These are phyloP conservation scores for Troglohyphantes excavatus DNA, from an alignment of 2,888 invertebrate genomes.

Conservation along the genomic window DNA sequence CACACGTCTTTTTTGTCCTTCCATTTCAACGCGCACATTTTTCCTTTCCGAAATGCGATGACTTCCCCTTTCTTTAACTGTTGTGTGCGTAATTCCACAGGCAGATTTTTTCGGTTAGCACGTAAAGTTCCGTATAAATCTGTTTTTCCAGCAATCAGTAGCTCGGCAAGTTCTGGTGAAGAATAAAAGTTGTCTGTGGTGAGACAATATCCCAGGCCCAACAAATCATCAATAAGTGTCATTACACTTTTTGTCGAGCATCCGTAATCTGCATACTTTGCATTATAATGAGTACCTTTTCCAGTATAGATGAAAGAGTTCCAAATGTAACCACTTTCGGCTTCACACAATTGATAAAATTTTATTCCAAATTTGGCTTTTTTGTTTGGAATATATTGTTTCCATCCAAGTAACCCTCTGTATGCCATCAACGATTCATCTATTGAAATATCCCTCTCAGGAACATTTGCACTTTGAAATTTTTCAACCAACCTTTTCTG, in stretches of 20 bases:
- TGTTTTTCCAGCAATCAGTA: conserved; percentile 18
- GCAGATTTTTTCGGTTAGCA: neutral
- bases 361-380: conserved; percentile 78
- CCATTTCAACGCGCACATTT: conserved; percentile 33
- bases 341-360: conserved; percentile 73
- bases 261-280: neutral
- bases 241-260: conserved; percentile 30
- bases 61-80: conserved; percentile 56
- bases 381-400: conserved; percentile 79
- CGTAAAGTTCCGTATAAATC: neutral
- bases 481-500: neutral
- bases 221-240: conserved; percentile 50
- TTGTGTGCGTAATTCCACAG: neutral
- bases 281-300: neutral
- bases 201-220: conserved; percentile 52
- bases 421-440: conserved; percentile 79
- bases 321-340: conserved; percentile 71
- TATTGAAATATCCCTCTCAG: conserved; percentile 59
- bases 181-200: conserved; percentile 72
- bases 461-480: conserved; percentile 18
- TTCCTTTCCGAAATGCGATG: conserved; percentile 48
- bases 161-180: conserved; percentile 32
- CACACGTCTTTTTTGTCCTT: conserved; percentile 44
- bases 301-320: conserved; percentile 54
- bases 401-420: conserved; percentile 70